These are phyloP conservation scores for Platynereis dumerilii DNA, from an alignment of 2,888 invertebrate species.

Conservation along the genomic window DNA sequence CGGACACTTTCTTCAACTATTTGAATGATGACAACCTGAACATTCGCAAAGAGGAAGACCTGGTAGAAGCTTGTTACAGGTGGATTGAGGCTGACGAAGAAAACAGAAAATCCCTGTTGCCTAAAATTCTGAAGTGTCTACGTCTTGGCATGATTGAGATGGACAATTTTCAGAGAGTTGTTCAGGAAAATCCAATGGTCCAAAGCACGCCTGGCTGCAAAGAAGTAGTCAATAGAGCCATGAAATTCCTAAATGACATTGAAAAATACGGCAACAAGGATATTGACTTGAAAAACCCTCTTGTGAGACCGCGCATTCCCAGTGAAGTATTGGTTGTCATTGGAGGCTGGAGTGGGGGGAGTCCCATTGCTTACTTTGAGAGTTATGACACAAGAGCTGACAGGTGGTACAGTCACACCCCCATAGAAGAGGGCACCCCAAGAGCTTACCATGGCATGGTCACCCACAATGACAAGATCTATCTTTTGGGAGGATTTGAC, in stretches of 20 bases:
- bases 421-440: conserved; percentile 73
- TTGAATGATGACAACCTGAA: conserved; percentile 2
- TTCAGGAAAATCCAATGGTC: background rate
- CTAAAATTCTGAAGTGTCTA: background rate
- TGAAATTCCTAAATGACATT: conserved; percentile 8
- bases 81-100: background rate
- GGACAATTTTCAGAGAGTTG: background rate
- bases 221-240: background rate
- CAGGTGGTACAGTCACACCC: conserved; percentile 74
- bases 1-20: background rate
- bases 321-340: conserved; percentile 60
- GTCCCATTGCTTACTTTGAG: conserved; percentile 67
- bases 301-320: conserved; percentile 72
- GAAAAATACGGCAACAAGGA: conserved; percentile 20
- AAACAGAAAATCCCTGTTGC: background rate
- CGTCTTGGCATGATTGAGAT: conserved; percentile 1
- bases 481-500: conserved; percentile 66
- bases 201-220: background rate
- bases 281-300: conserved; percentile 62
- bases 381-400: conserved; percentile 68
- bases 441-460: conserved; percentile 80
- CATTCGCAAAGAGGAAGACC: conserved; percentile 1
- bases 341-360: conserved; percentile 69
- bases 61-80: background rate
- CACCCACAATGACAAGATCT: conserved; percentile 57